A percentile compares a stretch with the other conserved stretches of the same genome.
phyloP scores from a whole-genome alignment of 2,113 vertebrate species.

The Silurus meridionalis region DNA sequence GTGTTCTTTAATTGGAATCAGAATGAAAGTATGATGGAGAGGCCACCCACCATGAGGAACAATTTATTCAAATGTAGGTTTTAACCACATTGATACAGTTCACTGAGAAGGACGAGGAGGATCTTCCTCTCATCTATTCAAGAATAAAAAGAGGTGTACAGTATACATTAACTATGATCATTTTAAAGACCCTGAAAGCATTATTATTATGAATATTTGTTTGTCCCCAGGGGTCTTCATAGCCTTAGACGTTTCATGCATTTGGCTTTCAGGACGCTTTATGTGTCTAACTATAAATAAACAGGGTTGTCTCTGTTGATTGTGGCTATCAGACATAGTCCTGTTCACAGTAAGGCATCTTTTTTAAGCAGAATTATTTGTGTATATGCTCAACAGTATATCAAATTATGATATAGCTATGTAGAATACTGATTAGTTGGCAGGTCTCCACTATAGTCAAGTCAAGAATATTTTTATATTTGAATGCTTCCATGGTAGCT shows the following conservation, averaged over 20 bases:
- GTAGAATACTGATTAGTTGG: background rate
- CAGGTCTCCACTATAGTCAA: background rate
- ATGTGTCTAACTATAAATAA: background rate
- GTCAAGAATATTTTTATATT: background rate
- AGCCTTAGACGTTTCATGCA: background rate
- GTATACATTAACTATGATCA: background rate
- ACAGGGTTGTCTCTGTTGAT: background rate
- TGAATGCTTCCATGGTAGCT: background rate
- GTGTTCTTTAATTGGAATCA: constrained; percentile 52
- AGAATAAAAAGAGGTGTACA: background rate
- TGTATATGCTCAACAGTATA: background rate
- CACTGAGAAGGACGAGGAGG: background rate
- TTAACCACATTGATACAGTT: constrained; percentile 49
- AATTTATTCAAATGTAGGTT: constrained; percentile 58
- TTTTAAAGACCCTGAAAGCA: background rate
- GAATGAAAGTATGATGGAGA: constrained; percentile 42
- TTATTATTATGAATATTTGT: background rate
- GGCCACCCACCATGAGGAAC: constrained; percentile 42
- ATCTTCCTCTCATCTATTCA: background rate
- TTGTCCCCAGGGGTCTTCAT: background rate
- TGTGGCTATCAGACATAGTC: background rate
- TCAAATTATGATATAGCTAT: background rate
- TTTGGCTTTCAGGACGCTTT: background rate
- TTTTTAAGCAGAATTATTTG: background rate
- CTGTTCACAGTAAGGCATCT: background rate